Evolutionary conservation across 2,113 vertebrate species (phyloP).

Genomic region (Theropithecus gelada): DNA sequence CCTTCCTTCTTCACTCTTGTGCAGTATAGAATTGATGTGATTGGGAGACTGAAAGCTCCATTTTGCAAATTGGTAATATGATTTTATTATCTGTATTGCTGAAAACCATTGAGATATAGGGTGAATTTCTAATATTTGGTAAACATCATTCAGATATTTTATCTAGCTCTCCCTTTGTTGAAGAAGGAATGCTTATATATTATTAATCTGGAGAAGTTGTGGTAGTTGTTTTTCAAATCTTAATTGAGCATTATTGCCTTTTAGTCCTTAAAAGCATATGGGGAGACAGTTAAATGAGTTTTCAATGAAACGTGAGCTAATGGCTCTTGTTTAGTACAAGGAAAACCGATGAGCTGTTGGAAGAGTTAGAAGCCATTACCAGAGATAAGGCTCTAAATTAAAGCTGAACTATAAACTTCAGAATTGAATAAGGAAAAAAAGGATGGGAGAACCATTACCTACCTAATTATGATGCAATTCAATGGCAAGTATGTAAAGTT

Average conservation of each 20-base stretch:
- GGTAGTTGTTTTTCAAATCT: conserved; percentile 15
- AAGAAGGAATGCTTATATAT: neutral
- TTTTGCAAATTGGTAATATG: neutral
- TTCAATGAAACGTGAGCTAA: conserved; percentile 28
- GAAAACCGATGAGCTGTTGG: conserved; percentile 37
- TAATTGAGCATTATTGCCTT: conserved; percentile 37
- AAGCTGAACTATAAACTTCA: conserved; percentile 49
- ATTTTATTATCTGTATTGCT: neutral
- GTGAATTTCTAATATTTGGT: neutral
- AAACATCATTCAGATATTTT: neutral
- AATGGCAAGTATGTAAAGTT: neutral
- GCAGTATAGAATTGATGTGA: neutral
- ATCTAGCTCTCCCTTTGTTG: neutral
- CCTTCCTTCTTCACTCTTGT: neutral
- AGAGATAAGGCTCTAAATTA: conserved; percentile 50
- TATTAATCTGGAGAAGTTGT: neutral
- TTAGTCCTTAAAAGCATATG: conserved; percentile 48
- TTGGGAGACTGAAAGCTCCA: neutral
- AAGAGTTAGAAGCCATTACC: conserved; percentile 5
- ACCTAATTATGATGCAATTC: conserved; percentile 6
- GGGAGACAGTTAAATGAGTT: conserved; percentile 11
- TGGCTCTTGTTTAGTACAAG: conserved; percentile 21
- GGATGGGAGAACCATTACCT: neutral
- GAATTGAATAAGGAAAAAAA: conserved; percentile 16
- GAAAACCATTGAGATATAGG: neutral